Percentiles rank a stretch among this genome's conserved stretches.
These are phyloP conservation scores for Shargacucullia verbasci DNA, from an alignment of 2,888 invertebrate genomes.

Conservation along the genomic window DNA sequence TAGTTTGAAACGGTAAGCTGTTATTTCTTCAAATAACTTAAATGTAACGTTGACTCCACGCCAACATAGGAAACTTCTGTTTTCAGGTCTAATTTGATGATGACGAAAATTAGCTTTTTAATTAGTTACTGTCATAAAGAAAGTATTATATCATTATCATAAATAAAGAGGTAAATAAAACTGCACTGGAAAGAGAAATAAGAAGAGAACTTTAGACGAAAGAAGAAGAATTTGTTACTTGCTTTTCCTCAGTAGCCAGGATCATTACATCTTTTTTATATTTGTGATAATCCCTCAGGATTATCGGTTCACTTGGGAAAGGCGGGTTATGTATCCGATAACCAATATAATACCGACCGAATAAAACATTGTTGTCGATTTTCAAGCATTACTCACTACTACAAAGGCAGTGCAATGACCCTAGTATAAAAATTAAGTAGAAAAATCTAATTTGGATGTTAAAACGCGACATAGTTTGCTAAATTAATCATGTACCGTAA, in stretches of 20 bases:
- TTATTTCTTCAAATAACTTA: slow-evolving; percentile 15
- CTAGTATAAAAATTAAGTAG: slow-evolving; percentile 10
- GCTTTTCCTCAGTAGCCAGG: not conserved
- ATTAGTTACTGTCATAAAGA: not conserved
- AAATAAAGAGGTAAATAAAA: too few relatives aligned
- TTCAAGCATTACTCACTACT: too few relatives aligned
- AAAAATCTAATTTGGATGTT: slow-evolving; percentile 22
- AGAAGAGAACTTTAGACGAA: too few relatives aligned
- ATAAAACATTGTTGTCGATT: too few relatives aligned
- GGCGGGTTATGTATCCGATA: too few relatives aligned
- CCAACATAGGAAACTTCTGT: not conserved
- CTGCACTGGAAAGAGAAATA: too few relatives aligned
- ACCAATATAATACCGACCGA: too few relatives aligned
- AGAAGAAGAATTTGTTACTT: too few relatives aligned
- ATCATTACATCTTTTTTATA: too few relatives aligned
- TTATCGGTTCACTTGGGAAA: too few relatives aligned
- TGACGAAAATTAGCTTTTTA: slow-evolving; percentile 4
- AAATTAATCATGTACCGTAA: slow-evolving; percentile 42
- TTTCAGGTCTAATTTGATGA: not conserved
- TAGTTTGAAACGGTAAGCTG: slow-evolving; percentile 20
- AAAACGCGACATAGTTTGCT: slow-evolving; percentile 24
- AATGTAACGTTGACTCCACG: not conserved
- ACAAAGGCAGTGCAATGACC: slow-evolving; percentile 29
- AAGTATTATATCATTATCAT: too few relatives aligned
- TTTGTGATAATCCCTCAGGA: too few relatives aligned